phyloP scores from a whole-genome alignment of 35 echinoderm and acorn worm species.

The Holothuria glaberrima region DNA sequence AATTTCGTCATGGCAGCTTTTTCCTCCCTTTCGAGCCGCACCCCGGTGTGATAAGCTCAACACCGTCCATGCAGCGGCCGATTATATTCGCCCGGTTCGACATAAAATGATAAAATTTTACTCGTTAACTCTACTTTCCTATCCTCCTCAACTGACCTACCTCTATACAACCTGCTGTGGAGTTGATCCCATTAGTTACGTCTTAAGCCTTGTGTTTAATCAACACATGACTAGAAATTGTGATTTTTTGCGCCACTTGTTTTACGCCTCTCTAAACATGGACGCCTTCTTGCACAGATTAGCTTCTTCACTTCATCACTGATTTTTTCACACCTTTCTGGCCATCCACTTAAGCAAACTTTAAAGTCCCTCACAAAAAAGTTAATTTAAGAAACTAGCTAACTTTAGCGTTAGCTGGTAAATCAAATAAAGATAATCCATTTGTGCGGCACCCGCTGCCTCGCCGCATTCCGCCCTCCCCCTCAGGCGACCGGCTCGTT shows the following conservation, averaged over 20 bases:
- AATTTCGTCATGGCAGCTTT: background rate
- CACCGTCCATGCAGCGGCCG: no score
- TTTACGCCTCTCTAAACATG: conserved; percentile 22
- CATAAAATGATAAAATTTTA: no score
- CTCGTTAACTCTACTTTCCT: background rate
- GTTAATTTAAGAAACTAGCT: conserved; percentile 36
- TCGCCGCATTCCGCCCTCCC: background rate
- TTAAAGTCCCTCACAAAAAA: conserved; percentile 39
- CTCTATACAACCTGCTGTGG: conserved; percentile 15
- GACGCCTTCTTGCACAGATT: conserved; percentile 35
- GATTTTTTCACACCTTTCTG: conserved; percentile 6
- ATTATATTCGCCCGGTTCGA: no score
- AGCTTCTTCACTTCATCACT: conserved; percentile 13
- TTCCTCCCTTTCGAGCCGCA: no score
- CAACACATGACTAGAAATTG: conserved; percentile 21
- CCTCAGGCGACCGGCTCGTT: conserved; percentile 38
- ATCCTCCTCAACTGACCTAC: conserved; percentile 29
- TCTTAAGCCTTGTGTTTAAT: conserved; percentile 39
- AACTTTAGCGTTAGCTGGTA: conserved; percentile 48
- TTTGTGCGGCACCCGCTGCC: conserved; percentile 6
- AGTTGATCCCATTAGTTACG: conserved; percentile 7
- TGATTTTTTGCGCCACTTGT: conserved; percentile 19
- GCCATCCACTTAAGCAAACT: conserved; percentile 40
- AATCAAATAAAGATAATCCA: conserved; percentile 42
- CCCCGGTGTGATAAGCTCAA: conserved; percentile 9